Percentiles rank a stretch among this genome's conserved stretches.
Conservation (phyloP, 2,113 vertebrate species). For the Myanophis thanlyinensis region DNA sequence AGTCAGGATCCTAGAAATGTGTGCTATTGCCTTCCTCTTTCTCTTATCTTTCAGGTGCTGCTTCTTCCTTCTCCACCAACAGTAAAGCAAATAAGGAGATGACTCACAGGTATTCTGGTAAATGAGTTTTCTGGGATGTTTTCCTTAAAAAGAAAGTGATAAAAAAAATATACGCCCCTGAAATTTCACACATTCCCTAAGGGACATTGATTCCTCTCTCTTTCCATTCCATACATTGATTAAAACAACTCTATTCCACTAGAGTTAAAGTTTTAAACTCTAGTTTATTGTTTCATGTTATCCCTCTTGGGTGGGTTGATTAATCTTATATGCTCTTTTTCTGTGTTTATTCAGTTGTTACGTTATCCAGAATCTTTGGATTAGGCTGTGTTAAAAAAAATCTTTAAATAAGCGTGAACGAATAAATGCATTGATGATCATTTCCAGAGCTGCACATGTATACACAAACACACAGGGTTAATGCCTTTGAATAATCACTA, state of each 20-base stretch:
- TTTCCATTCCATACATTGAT: neutral
- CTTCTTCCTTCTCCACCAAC: neutral
- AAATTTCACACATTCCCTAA: neutral
- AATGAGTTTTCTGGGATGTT: neutral
- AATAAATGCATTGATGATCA: neutral
- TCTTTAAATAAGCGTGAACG: too few relatives aligned
- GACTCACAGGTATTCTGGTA: neutral
- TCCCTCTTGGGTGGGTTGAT: neutral
- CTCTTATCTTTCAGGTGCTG: neutral
- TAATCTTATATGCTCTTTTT: neutral
- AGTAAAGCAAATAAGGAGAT: neutral
- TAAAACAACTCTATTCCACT: neutral
- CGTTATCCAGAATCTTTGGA: neutral
- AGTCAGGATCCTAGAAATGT: neutral
- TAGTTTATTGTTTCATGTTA: neutral
- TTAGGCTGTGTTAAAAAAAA: neutral
- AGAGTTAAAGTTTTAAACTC: neutral
- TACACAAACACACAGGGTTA: neutral
- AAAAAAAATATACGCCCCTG: neutral
- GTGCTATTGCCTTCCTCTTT: neutral
- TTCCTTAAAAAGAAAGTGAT: neutral
- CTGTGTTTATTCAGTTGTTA: neutral
- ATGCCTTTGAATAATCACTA: neutral
- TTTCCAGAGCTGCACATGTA: neutral
- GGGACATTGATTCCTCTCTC: neutral